Evolutionary conservation across 1,140 invertebrate species (phyloP).

Genomic region (Zaprionus inermis): DNA sequence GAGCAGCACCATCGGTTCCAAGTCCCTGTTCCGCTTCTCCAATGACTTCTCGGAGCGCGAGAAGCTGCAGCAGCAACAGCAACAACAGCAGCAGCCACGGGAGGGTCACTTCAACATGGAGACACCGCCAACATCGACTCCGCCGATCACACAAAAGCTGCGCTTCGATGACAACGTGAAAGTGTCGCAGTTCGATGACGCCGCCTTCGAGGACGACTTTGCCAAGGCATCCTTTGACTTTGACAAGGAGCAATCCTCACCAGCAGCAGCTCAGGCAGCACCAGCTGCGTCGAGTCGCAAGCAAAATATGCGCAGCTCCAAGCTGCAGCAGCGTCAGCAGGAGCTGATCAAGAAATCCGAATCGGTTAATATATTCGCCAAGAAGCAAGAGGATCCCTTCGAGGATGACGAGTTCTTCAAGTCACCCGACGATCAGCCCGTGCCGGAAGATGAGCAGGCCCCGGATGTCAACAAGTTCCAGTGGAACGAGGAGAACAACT

Average conservation of each 20-base stretch:
- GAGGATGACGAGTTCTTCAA: slow-evolving; percentile 94
- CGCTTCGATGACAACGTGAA: slow-evolving; percentile 84
- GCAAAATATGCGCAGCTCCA: slow-evolving; percentile 71
- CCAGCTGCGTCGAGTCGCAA: slow-evolving; percentile 56
- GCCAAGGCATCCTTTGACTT: slow-evolving; percentile 83
- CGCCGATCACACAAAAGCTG: slow-evolving; percentile 78
- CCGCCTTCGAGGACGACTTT: slow-evolving; percentile 82
- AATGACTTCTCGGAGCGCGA: slow-evolving; percentile 86
- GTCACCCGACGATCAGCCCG: slow-evolving; percentile 56
- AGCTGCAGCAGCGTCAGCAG: slow-evolving; percentile 78
- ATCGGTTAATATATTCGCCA: slow-evolving; percentile 93
- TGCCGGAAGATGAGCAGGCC: slow-evolving; percentile 19
- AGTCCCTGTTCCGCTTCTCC: slow-evolving; percentile 85
- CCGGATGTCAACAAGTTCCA: slow-evolving; percentile 59
- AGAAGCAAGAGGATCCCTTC: slow-evolving; percentile 92
- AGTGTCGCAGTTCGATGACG: slow-evolving; percentile 83
- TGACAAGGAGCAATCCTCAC: slow-evolving; percentile 70
- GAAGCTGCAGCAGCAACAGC: slow-evolving; percentile 56
- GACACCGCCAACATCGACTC: slow-evolving; percentile 53
- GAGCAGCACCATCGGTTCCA: slow-evolving; percentile 52
- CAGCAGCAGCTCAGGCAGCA: slow-evolving; percentile 36
- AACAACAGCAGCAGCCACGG: slow-evolving; percentile 12
- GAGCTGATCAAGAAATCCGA: slow-evolving; percentile 92
- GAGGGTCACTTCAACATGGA: slow-evolving; percentile 44
- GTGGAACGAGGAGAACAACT: slow-evolving; percentile 81